Conservation (phyloP, 2,888 invertebrate genomes). For the Julus scandinavius region DNA sequence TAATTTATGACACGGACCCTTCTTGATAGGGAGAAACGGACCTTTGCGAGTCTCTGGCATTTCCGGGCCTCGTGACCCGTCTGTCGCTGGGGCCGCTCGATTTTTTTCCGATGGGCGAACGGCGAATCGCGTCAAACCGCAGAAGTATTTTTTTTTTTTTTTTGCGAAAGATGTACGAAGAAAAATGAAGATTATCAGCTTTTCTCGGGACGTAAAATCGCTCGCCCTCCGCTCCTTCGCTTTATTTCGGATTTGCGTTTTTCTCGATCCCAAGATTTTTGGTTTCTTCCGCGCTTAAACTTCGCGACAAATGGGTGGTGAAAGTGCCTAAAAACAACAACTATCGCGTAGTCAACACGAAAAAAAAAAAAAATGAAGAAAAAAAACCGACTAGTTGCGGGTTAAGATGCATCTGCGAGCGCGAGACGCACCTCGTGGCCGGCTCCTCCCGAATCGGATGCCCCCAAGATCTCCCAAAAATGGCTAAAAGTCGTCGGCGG, state of each 20-base stretch:
- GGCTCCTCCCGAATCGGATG: background rate
- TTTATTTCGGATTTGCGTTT: background rate
- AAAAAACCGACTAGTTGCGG: background rate
- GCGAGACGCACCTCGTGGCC: background rate
- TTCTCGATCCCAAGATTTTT: no score
- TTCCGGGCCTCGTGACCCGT: background rate
- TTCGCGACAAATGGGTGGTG: slow-evolving; percentile 39
- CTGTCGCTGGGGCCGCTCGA: background rate
- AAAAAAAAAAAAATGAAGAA: background rate
- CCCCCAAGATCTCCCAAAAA: no score
- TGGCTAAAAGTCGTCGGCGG: no score
- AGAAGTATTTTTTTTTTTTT: background rate
- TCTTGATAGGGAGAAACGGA: background rate
- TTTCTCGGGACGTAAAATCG: no score
- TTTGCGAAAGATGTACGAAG: no score
- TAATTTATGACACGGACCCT: background rate
- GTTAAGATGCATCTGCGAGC: background rate
- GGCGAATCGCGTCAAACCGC: background rate
- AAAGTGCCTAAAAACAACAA: slow-evolving; percentile 28
- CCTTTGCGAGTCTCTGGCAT: no score
- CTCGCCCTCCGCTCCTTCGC: no score
- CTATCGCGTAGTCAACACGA: slow-evolving; percentile 22
- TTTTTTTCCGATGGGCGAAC: background rate
- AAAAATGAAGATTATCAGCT: no score
- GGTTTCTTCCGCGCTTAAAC: background rate